Percentiles rank a stretch among this genome's conserved stretches.
phyloP scores from a whole-genome alignment of 2,797 vertebrate species.

The Semotilus atromaculatus region DNA sequence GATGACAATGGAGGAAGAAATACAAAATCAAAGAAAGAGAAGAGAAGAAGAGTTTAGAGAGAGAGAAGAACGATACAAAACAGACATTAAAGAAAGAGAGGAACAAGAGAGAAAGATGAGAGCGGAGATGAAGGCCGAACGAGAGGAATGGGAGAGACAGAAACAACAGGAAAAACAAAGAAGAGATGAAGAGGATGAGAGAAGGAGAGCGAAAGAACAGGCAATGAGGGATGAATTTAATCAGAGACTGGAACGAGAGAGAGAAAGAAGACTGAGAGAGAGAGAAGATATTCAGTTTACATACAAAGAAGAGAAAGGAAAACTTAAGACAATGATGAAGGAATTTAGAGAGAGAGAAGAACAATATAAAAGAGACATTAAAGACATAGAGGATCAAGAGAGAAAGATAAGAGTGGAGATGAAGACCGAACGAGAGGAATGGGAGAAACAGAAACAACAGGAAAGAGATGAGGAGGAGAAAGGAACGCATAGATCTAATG shows the following conservation, averaged over 20 bases:
- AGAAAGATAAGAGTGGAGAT: conserved; percentile 58
- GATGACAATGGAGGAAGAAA: neutral
- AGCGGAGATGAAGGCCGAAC: neutral
- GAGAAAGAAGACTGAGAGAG: neutral
- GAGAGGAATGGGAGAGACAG: neutral
- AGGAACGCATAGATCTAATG: neutral
- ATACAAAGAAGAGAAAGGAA: neutral
- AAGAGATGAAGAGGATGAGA: neutral
- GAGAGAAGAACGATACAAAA: neutral
- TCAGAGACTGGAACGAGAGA: neutral
- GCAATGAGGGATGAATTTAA: neutral
- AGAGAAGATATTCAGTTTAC: neutral
- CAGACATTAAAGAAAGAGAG: neutral
- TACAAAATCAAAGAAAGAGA: neutral
- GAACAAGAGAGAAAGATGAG: fast-evolving
- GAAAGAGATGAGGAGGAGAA: neutral
- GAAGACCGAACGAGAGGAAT: conserved; percentile 64
- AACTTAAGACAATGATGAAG: neutral
- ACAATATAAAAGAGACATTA: neutral
- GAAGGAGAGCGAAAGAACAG: neutral
- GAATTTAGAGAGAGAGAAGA: no score
- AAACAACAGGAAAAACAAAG: neutral
- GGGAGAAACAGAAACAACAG: neutral
- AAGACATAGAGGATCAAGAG: neutral
- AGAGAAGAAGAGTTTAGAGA: fast-evolving